Percentiles rank a stretch among this genome's conserved stretches.
These are phyloP conservation scores for Chironomus striatipennis DNA, from an alignment of 1,140 invertebrate genomes.

Conservation along the genomic window DNA sequence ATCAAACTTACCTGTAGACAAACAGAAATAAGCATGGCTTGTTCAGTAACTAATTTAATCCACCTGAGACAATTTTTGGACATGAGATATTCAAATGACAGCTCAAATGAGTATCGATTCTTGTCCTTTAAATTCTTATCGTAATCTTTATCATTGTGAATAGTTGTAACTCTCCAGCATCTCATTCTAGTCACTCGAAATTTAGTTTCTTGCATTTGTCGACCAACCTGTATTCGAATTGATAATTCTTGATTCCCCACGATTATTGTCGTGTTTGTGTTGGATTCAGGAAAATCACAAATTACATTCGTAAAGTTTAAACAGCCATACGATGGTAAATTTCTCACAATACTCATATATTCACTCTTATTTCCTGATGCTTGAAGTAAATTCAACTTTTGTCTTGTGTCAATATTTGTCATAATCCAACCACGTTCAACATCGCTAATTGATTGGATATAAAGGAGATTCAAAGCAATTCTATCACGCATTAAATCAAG, in stretches of 20 bases:
- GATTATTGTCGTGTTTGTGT: conserved; percentile 56
- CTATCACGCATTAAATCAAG: conserved; percentile 68
- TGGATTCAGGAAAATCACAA: conserved; percentile 62
- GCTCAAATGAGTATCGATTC: conserved; percentile 52
- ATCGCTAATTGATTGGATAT: conserved; percentile 78
- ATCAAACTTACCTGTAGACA: conserved; percentile 63
- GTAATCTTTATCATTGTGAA: conserved; percentile 58
- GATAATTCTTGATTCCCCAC: conserved; percentile 73
- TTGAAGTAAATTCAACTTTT: conserved; percentile 60
- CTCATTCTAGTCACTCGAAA: conserved; percentile 93
- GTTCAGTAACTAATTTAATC: conserved; percentile 82
- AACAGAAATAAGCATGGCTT: conserved; percentile 90
- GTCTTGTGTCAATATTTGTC: conserved; percentile 57
- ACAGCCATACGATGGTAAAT: conserved; percentile 80
- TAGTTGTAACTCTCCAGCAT: conserved; percentile 91
- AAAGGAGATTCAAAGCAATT: conserved; percentile 76
- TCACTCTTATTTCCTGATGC: conserved; percentile 71
- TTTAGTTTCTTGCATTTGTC: conserved; percentile 59
- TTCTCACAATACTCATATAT: conserved; percentile 74
- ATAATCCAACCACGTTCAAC: conserved; percentile 77
- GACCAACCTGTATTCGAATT: conserved; percentile 47
- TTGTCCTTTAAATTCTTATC: conserved; percentile 29
- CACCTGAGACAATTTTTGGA: conserved; percentile 86
- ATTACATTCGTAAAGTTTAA: conserved; percentile 48
- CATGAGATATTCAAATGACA: conserved; percentile 94